Evolutionary conservation across 2,888 invertebrate genomes (phyloP).

Genomic region (Celastrina argiolus): DNA sequence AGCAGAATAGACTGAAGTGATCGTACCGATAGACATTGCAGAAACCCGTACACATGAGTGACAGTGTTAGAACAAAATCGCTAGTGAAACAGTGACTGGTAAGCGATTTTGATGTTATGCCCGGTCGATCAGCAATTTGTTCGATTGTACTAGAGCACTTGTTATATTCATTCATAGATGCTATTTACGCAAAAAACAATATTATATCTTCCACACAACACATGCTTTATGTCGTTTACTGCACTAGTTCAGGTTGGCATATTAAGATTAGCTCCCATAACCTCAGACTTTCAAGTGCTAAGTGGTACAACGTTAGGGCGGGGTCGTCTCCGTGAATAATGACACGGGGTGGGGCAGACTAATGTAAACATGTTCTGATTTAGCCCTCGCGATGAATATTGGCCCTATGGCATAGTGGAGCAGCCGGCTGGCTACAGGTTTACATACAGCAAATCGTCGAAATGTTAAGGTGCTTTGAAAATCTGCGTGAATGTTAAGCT

Average conservation of each 20-base stretch:
- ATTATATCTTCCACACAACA: background rate
- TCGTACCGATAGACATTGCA: too few species aligned
- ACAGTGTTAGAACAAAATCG: too few species aligned
- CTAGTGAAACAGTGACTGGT: too few species aligned
- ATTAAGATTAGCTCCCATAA: constrained; percentile 36
- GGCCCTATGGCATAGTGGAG: background rate
- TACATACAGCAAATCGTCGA: too few species aligned
- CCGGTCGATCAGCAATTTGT: too few species aligned
- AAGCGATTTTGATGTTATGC: too few species aligned
- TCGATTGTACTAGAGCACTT: background rate
- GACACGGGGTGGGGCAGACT: constrained; percentile 2
- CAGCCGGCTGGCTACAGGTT: too few species aligned
- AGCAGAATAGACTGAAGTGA: too few species aligned
- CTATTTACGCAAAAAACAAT: background rate
- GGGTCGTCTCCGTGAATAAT: constrained; percentile 30
- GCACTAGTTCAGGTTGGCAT: constrained; percentile 32
- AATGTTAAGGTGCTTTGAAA: too few species aligned
- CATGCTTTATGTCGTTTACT: background rate
- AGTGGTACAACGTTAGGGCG: constrained; percentile 34
- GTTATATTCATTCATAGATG: background rate
- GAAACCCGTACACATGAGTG: too few species aligned
- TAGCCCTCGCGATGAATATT: background rate
- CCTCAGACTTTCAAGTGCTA: constrained; percentile 32
- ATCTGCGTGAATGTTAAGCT: too few species aligned
- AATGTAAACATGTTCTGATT: constrained; percentile 12